Evolutionary conservation across 1,140 invertebrate species (phyloP).

Genomic region (Gryllus bimaculatus): DNA sequence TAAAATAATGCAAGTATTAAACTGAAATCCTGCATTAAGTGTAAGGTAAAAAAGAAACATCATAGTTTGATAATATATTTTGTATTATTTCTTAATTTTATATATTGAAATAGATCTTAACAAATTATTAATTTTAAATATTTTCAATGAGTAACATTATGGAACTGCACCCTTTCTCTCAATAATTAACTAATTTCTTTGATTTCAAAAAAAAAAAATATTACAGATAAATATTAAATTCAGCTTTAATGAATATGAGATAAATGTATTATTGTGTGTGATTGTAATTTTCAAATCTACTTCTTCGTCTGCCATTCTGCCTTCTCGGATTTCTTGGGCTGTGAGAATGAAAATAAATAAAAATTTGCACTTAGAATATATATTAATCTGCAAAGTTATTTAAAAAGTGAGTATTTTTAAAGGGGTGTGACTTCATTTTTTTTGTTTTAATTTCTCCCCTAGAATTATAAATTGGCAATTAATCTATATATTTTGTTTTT

Average conservation of each 20-base stretch:
- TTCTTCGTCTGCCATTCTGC: slow-evolving; percentile 72
- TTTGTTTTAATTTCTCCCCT: not conserved
- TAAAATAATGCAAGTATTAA: too few species aligned
- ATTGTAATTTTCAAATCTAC: slow-evolving; percentile 31
- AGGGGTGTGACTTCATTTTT: not conserved
- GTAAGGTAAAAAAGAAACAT: too few species aligned
- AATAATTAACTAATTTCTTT: too few species aligned
- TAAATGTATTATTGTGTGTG: slow-evolving; percentile 13
- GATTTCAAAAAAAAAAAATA: not conserved
- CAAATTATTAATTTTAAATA: too few species aligned
- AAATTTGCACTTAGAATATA: not conserved
- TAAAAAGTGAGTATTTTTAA: not conserved
- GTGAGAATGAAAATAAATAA: slow-evolving; percentile 25
- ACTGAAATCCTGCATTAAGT: too few species aligned
- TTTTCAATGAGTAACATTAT: too few species aligned
- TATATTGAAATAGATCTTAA: too few species aligned
- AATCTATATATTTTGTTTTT: not conserved
- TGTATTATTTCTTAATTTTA: too few species aligned
- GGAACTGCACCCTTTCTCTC: too few species aligned
- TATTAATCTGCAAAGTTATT: too few species aligned
- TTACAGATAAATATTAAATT: not conserved
- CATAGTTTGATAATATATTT: too few species aligned
- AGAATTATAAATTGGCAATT: not conserved
- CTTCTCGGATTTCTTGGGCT: slow-evolving; percentile 70
- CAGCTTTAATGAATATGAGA: too few species aligned